phyloP scores from a whole-genome alignment of 2,888 invertebrate species.

The Stictocephala bisonia region DNA sequence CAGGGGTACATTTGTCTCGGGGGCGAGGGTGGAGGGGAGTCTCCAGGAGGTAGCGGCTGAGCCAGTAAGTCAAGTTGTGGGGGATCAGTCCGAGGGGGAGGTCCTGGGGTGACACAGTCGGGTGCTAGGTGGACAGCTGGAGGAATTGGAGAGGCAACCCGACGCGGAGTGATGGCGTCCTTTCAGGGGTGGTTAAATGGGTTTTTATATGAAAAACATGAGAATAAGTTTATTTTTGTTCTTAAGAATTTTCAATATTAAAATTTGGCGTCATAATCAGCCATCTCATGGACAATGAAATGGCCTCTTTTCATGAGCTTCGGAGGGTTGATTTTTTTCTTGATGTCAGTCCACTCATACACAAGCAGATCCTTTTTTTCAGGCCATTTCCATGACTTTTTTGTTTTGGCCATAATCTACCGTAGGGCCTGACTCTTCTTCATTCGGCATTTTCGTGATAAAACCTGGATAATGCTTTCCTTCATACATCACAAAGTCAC shows the following conservation, averaged over 20 bases:
- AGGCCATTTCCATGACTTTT: slow-evolving; percentile 31
- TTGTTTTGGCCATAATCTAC: no score
- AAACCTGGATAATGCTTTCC: slow-evolving; percentile 19
- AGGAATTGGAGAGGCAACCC: no score
- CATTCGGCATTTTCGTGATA: slow-evolving; percentile 25
- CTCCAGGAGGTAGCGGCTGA: no score
- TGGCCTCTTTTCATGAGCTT: no score
- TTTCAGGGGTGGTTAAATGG: no score
- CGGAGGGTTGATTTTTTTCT: slow-evolving; percentile 33
- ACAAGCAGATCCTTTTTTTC: slow-evolving; percentile 31
- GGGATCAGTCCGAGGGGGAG: no score
- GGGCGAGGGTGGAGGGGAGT: no score
- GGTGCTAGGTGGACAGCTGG: no score
- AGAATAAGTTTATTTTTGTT: background rate
- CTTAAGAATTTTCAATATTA: background rate
- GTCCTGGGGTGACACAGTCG: no score
- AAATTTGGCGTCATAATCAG: background rate
- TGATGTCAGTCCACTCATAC: slow-evolving; percentile 35
- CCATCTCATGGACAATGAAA: slow-evolving; percentile 14
- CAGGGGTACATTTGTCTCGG: no score
- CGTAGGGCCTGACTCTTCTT: slow-evolving; percentile 31
- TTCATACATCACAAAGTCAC: slow-evolving; percentile 32
- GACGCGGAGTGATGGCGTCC: no score
- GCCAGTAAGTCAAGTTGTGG: no score
- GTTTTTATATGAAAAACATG: slow-evolving; percentile 5